Base-by-base conservation (phyloP, 2,888 invertebrate species). In the Diarsia dahlii region DNA sequence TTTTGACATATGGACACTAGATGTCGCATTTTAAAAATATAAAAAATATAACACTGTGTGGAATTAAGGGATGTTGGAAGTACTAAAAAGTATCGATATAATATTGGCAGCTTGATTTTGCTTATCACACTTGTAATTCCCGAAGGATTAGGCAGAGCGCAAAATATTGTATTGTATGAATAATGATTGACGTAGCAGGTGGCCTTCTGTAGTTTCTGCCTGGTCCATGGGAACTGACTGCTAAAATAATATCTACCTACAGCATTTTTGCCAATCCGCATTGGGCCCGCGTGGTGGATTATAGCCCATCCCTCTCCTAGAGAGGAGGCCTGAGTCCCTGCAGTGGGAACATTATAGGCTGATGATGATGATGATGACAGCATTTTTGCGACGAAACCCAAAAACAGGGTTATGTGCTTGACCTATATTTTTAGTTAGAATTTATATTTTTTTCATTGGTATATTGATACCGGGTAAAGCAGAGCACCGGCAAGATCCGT, bases 21-120 rank as follows among this genome's bases (percentile, higher is more conserved):
- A 68, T 68, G 71, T 46, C 71, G 45, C 54, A 54, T 28, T 15
- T 54, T 52, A 23, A 39, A 66, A 64, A 13, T 20, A 15, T 15
- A 3, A 23, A 39, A 66, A 64, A 13, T 20, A 15, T 15, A 3
- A 4, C 45, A 20, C 28, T 28, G 5, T 20, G 2, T 6, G 4
- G 0, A 18, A 23, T 39, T 20, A 8, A 45, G 52, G 52, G 23
- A 45, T 15, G 52, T 6, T 4, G 6, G 12, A 45, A 15, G 2
- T 12, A 15, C 10, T 3, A 15, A 60, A 45, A 46, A 45, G 39
- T 71, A 12, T 71, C 67, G 23, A 50, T 13, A 9, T 8, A 39
- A 23, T 13, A 39, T n/a, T 62, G 12, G 10, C 5, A 56, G 13
- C 13, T 13, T 13, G 23, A 56, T 56, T 23, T 23, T 56, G 23